Conservation (phyloP, 2,797 vertebrate genomes). For the Anolis apletophallus region DNA sequence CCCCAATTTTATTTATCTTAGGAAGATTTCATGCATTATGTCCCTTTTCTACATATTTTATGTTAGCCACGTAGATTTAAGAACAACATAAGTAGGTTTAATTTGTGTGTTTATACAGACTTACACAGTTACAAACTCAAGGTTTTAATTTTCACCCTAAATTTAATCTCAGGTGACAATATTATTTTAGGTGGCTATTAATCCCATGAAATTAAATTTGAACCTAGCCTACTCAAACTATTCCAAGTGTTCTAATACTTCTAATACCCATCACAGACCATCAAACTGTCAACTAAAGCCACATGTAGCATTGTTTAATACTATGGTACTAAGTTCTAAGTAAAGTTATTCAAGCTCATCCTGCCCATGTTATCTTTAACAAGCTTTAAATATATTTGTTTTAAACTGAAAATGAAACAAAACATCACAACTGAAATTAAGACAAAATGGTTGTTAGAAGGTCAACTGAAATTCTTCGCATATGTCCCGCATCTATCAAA, state of each 20-base stretch:
- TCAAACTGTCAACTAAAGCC: not conserved
- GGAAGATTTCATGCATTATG: too few relatives aligned
- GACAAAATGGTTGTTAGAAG: not conserved
- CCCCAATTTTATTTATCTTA: too few relatives aligned
- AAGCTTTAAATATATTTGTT: not conserved
- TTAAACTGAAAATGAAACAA: not conserved
- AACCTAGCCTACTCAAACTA: not conserved
- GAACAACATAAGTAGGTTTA: too few relatives aligned
- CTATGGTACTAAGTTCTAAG: not conserved
- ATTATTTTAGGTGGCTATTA: not conserved
- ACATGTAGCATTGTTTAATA: not conserved
- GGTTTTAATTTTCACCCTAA: too few relatives aligned
- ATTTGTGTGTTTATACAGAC: too few relatives aligned
- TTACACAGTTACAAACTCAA: too few relatives aligned
- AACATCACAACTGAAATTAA: rapidly evolving
- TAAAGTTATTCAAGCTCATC: not conserved
- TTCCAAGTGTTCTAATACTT: not conserved
- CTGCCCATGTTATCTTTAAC: too few relatives aligned
- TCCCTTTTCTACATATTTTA: too few relatives aligned
- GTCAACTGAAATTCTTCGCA: not conserved
- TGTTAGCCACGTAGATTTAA: too few relatives aligned
- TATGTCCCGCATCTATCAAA: not conserved
- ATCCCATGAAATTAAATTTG: not conserved
- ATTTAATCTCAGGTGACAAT: not conserved
- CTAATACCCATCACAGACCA: not conserved